These are phyloP conservation scores for Ophioninae sp. DNA, from an alignment of 2,888 invertebrate genomes.

Conservation along the genomic window DNA sequence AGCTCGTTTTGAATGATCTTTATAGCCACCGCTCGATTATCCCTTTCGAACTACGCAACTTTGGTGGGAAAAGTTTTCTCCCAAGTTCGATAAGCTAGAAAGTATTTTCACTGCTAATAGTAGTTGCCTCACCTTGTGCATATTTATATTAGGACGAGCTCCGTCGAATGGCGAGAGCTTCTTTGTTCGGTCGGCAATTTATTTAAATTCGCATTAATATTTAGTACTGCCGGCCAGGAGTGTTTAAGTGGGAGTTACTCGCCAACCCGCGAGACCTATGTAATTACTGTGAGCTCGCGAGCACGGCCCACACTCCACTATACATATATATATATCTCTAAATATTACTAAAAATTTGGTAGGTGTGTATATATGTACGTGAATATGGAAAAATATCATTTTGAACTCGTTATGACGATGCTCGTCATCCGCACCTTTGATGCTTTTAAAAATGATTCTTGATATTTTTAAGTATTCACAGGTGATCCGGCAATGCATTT, in stretches of 20 bases:
- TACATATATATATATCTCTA: slow-evolving; percentile 7
- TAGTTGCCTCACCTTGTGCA: background rate
- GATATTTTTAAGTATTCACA: too few species aligned
- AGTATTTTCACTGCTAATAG: too few species aligned
- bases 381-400: too few species aligned
- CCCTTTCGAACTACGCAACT: too few species aligned
- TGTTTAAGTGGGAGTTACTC: slow-evolving; percentile 77
- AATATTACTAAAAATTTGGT: background rate
- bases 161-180: slow-evolving; percentile 58
- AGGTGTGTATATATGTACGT: background rate
- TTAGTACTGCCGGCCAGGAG: slow-evolving; percentile 73
- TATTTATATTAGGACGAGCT: slow-evolving; percentile 25
- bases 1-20: too few species aligned
- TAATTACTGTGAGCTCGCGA: slow-evolving; percentile 72
- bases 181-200: slow-evolving; percentile 72
- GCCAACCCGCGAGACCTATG: slow-evolving; percentile 73
- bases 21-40: too few species aligned
- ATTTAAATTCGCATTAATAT: slow-evolving; percentile 79
- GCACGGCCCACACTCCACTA: slow-evolving; percentile 70
- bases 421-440: too few species aligned
- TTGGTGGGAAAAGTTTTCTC: too few species aligned
- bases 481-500: too few species aligned
- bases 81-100: too few species aligned
- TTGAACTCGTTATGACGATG: too few species aligned
- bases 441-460: too few species aligned